Base-by-base conservation (phyloP, 2,797 vertebrate genomes). In the Silurus lanzhouensis region DNA sequence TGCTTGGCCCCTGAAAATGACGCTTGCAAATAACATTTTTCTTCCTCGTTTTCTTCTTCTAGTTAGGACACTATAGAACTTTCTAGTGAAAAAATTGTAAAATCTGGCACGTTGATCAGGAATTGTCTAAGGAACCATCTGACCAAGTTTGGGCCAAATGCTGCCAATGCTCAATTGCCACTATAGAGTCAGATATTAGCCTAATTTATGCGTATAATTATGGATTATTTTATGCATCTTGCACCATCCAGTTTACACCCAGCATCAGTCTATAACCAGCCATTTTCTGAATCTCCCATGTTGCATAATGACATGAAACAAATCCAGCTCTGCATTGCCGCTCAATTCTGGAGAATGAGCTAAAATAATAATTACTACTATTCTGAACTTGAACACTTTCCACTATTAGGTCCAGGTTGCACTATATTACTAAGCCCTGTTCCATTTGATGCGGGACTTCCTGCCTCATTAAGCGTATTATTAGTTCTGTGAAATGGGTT, bases 381-480 rank as follows among this genome's bases (percentile, higher is more conserved):
- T 63, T 48, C 12, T 17, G 38, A 14, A 22, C 58, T 63, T 22
- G 63, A 63, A 79, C 20, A n/a, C 6, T 46, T 79, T 64, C 60
- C 22, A 80, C 25, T 48, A 66, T 74, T 52, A 48, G 46, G 61
- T 74, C 46, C 68, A 55, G 84, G 25, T 72, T 81, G 58, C n/a
- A 31, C 46, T 22, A 81, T 74, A 64, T 72, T 57, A 46, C 67
- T 64, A 58, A 46, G 19, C 46, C n/a, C 76, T 61, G 5, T 71
- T 71, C 68, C 44, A 58, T 72, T 85, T 72, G 77, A 44, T 64
- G 55, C 67, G 12, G 57, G n/a, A n/a, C 38, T 80, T 72, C 83
- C 46, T 68, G 81, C 66, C 66, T 82, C 81, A 70, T 70, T 82
- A 82, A 58, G 27, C 52, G 70, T 66, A 14, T 70, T 48, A 38